Conservation (phyloP, 1,140 invertebrate species). For the Zaprionus ornatus region DNA sequence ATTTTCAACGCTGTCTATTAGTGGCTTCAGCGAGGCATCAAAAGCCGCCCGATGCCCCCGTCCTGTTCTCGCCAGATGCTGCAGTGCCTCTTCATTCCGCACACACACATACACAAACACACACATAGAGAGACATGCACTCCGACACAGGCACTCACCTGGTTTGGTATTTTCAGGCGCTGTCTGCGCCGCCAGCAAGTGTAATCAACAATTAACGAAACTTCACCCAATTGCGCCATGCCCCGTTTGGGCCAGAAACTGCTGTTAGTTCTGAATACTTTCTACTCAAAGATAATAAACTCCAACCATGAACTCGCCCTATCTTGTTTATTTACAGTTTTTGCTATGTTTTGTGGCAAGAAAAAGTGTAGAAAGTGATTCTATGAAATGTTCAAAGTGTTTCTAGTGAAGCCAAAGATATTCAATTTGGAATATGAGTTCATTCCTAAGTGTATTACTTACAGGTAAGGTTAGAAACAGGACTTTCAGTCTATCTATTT, state of each 20-base stretch:
- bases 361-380: not conserved
- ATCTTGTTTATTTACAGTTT: not conserved
- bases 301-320: not conserved
- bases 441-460: too few species aligned
- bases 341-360: not conserved
- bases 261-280: not conserved
- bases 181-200: conserved; percentile 10
- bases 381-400: not conserved
- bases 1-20: conserved; percentile 40
- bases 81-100: not conserved
- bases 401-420: not conserved
- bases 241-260: not conserved
- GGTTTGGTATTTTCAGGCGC: not conserved
- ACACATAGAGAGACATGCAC: not conserved
- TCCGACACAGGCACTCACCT: conserved; percentile 4
- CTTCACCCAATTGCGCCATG: conserved; percentile 6
- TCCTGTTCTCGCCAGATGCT: not conserved
- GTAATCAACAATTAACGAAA: conserved; percentile 43
- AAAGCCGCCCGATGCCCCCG: not conserved
- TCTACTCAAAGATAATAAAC: not conserved
- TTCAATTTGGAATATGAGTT: not conserved
- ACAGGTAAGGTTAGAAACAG: too few species aligned
- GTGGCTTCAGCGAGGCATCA: conserved; percentile 24
- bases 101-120: conserved; percentile 3
- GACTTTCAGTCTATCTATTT: too few species aligned